Base-by-base conservation (phyloP, 2,797 vertebrate genomes). In the Echeneis naucrates region DNA sequence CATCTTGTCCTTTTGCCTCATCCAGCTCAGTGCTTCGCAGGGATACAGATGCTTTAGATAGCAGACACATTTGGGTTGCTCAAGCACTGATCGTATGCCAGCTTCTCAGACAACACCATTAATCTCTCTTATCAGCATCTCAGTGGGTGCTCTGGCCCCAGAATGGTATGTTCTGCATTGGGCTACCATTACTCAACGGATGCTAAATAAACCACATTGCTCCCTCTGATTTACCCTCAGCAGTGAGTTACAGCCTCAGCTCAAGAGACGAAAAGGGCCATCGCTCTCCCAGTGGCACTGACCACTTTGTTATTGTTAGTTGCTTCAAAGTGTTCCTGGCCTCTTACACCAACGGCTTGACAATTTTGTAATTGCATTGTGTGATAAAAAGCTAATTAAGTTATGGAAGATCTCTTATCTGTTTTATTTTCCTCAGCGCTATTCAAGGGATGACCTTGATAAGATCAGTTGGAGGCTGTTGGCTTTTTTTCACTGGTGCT, bases 341-440 rank as follows among this genome's bases (percentile, higher is more conserved):
- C 80, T 83, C 87, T 89, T 90, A 90, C 88, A 91, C 86, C 88
- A 82, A 81, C 77, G 35, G 80, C 90, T 92, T 92, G 93, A 94
- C 92, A 92, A 93, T 92, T 94, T 92, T 75, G 86, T 94, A 94
- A 93, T 94, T 93, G 89, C 90, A 91, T 91, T 84, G 87, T 88
- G 87, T 90, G 91, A 94, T 94, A 94, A 95, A 94, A 95, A 95
- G 92, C 92, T 94, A 95, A 95, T 95, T 95, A 95, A 94, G 93
- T 95, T 94, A 94, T 93, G 89, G 93, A 90, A 92, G 92, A 93
- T 93, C 81, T 83, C 89, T 94, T 94, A 94, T 95, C 93, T 81
- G 81, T 87, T 92, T 89, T 93, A 89, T 92, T 92, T 89, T 90
- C 87, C 87, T 84, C 61, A 8, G 80, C 57, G 2, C 89, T 89